Percentiles rank a stretch among this genome's conserved stretches.
phyloP scores from a whole-genome alignment of 1,140 invertebrate genomes.

The Apolygus lucorum region DNA sequence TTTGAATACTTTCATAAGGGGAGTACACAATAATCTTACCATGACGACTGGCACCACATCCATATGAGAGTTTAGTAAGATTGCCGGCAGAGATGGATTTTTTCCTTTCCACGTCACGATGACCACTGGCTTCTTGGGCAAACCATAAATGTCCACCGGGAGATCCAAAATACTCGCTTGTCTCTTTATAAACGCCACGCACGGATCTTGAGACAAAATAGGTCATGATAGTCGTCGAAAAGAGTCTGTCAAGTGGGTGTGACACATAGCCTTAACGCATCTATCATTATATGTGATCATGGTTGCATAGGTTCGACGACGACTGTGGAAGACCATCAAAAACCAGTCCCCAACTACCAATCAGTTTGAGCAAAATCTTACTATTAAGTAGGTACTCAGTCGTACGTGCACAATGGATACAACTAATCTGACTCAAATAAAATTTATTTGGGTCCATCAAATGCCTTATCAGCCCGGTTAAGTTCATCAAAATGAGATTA shows the following conservation, averaged over 20 bases:
- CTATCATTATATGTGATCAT: not conserved
- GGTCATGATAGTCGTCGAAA: not conserved
- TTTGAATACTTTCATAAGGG: not conserved
- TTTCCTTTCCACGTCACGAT: constrained; percentile 74
- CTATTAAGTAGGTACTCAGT: not conserved
- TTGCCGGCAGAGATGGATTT: constrained; percentile 55
- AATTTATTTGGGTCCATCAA: too few relatives aligned
- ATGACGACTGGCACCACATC: constrained; percentile 86
- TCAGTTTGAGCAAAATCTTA: not conserved
- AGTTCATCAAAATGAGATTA: too few relatives aligned
- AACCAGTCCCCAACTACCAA: not conserved
- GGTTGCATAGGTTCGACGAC: not conserved
- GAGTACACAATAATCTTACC: constrained; percentile 42
- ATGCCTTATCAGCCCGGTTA: too few relatives aligned
- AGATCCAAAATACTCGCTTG: constrained; percentile 57
- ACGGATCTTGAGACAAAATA: constrained; percentile 46
- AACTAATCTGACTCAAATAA: too few relatives aligned
- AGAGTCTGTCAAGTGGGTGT: too few relatives aligned
- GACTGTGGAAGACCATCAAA: not conserved
- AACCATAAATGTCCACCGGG: constrained; percentile 46
- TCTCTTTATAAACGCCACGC: constrained; percentile 57
- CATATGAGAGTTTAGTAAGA: constrained; percentile 87
- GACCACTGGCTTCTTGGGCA: constrained; percentile 58
- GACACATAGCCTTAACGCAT: constrained; percentile 28
- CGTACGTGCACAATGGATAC: too few relatives aligned